A percentile compares a stretch with the other conserved stretches of the same genome.
Evolutionary conservation across 2,797 vertebrate species (phyloP).

Genomic region (Bufotes viridis): DNA sequence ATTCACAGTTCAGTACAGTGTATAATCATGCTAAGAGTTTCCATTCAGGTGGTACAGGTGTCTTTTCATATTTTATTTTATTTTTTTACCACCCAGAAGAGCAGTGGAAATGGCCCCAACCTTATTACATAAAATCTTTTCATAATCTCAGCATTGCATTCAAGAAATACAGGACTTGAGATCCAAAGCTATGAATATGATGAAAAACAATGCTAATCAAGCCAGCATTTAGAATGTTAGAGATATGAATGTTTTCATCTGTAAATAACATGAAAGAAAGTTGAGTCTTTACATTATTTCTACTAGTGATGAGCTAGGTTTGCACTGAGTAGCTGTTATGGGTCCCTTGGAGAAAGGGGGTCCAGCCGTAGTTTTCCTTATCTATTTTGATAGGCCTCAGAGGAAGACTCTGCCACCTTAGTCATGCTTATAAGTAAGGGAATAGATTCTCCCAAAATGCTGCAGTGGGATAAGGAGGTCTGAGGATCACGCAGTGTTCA

Average conservation of each 20-base stretch:
- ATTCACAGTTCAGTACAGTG: conserved; percentile 22
- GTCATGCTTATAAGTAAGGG: too few species aligned
- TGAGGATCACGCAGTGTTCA: too few species aligned
- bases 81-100: conserved; percentile 10
- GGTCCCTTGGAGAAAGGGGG: too few species aligned
- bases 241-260: neutral
- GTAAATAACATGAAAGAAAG: neutral
- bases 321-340: too few species aligned
- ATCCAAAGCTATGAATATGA: conserved; percentile 2
- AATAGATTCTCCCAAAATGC: too few species aligned
- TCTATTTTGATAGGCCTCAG: too few species aligned
- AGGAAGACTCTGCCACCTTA: too few species aligned
- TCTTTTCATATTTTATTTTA: neutral
- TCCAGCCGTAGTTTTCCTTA: too few species aligned
- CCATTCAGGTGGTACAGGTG: conserved; percentile 1
- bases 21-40: conserved; percentile 22
- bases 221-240: neutral
- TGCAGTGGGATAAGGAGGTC: too few species aligned
- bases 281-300: neutral
- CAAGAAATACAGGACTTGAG: neutral
- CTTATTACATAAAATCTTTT: neutral
- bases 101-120: neutral
- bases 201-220: neutral
- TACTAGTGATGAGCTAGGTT: too few species aligned
- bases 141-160: conserved; percentile 12